Percentiles rank a stretch among this genome's conserved stretches.
Evolutionary conservation across 2,797 vertebrate species (phyloP).

Genomic region (Sardinella longiceps): DNA sequence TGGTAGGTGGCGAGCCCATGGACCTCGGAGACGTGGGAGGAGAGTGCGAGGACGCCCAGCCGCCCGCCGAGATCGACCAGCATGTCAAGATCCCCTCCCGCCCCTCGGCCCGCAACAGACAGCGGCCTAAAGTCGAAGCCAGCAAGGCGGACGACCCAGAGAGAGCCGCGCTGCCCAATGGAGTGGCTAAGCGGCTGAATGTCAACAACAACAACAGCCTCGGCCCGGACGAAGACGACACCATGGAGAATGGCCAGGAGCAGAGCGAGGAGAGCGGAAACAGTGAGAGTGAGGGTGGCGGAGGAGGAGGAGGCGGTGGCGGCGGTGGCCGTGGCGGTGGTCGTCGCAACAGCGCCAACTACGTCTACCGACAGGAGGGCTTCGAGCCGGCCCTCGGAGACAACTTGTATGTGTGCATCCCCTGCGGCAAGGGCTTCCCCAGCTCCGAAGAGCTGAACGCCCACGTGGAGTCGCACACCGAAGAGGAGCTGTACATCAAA

Average conservation of each 20-base stretch:
- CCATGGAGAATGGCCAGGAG: conserved; percentile 81
- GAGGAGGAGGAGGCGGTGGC: too few relatives aligned
- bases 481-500: conserved; percentile 87
- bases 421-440: conserved; percentile 89
- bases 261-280: conserved; percentile 83
- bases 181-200: conserved; percentile 74
- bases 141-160: conserved; percentile 69
- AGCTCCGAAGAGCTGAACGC: conserved; percentile 89
- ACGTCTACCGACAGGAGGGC: conserved; percentile 82
- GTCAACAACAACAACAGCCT: conserved; percentile 64
- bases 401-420: conserved; percentile 91
- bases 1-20: conserved; percentile 78
- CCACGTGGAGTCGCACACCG: conserved; percentile 86
- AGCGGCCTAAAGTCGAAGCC: conserved; percentile 80
- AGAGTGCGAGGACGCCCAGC: conserved; percentile 72
- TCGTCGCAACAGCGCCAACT: conserved; percentile 71
- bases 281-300: conserved; percentile 78
- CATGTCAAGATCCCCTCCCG: conserved; percentile 75
- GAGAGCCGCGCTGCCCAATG: conserved; percentile 75
- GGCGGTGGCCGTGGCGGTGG: conserved; percentile 20
- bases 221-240: conserved; percentile 62
- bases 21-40: conserved; percentile 70
- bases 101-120: conserved; percentile 76
- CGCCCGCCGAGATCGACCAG: conserved; percentile 64
- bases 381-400: conserved; percentile 85